Percentiles rank a stretch among this genome's conserved stretches.
Conservation (phyloP, 1,140 invertebrate genomes). For the Zaprionus tsacasi region DNA sequence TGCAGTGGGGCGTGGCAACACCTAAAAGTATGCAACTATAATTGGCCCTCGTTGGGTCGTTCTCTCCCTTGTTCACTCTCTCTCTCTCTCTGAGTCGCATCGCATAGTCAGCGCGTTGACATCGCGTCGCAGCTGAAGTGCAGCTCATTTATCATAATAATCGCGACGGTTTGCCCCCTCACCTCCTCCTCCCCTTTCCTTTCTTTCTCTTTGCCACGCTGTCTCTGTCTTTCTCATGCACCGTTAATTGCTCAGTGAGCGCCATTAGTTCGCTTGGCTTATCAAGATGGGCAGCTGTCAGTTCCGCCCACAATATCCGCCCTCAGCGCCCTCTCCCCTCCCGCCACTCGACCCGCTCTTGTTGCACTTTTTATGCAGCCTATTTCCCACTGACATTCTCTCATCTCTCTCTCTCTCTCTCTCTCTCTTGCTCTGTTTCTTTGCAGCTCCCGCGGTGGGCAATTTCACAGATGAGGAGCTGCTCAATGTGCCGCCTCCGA, state of each 20-base stretch:
- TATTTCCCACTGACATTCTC: slow-evolving; percentile 39
- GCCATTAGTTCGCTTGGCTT: slow-evolving; percentile 64
- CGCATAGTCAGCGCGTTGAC: slow-evolving; percentile 31
- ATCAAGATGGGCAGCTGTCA: slow-evolving; percentile 68
- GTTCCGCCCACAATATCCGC: slow-evolving; percentile 9
- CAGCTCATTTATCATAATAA: slow-evolving; percentile 73
- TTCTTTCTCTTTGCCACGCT: neutral
- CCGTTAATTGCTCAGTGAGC: slow-evolving; percentile 61
- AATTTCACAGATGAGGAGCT: slow-evolving; percentile 89
- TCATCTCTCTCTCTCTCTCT: slow-evolving; percentile 9
- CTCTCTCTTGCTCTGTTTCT: slow-evolving; percentile 5
- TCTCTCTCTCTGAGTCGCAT: neutral
- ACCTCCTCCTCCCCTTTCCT: neutral
- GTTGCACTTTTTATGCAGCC: slow-evolving; percentile 40
- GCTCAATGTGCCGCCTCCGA: slow-evolving; percentile 58
- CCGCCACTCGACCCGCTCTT: neutral
- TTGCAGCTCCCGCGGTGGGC: slow-evolving; percentile 87
- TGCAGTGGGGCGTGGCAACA: slow-evolving; percentile 42
- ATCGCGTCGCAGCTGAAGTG: slow-evolving; percentile 23
- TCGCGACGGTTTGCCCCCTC: slow-evolving; percentile 31
- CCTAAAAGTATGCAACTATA: slow-evolving; percentile 72
- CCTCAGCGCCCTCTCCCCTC: neutral
- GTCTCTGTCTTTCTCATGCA: slow-evolving; percentile 8
- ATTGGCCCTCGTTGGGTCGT: slow-evolving; percentile 62
- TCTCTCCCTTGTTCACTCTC: neutral